Conservation (phyloP, 1,140 invertebrate genomes). For the Berghia stephanieae region DNA sequence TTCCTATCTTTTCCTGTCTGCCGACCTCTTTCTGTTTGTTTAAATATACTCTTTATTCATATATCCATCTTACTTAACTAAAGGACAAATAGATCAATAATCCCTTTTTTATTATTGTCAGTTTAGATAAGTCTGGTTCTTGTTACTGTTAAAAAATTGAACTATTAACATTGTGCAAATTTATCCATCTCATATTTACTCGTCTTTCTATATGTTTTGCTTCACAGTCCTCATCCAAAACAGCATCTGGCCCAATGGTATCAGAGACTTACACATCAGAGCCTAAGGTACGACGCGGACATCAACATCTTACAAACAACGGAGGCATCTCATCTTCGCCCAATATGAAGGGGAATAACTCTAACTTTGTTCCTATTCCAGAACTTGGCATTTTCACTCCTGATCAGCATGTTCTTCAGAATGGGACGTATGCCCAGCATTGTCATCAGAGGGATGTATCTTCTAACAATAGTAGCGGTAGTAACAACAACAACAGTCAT, state of each 20-base stretch:
- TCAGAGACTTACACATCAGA: not conserved
- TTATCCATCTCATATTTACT: not conserved
- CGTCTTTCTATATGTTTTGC: not conserved
- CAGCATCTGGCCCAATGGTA: not conserved
- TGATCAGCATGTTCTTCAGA: conserved; percentile 33
- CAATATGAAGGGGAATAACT: not conserved
- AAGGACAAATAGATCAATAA: too few relatives aligned
- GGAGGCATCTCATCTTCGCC: not conserved
- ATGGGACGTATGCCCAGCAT: conserved; percentile 31
- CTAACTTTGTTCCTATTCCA: conserved; percentile 28
- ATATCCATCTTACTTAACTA: too few relatives aligned
- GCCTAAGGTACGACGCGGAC: not conserved
- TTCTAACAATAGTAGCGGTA: conserved; percentile 19
- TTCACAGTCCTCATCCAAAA: not conserved
- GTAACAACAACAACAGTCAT: not conserved
- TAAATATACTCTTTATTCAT: too few relatives aligned
- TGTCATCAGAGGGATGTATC: conserved; percentile 12
- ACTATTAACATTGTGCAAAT: too few relatives aligned
- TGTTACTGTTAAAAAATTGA: not conserved
- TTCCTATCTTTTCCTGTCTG: too few relatives aligned
- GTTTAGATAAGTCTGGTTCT: not conserved
- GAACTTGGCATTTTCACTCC: conserved; percentile 24
- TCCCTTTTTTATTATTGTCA: too few relatives aligned
- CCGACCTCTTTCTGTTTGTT: too few relatives aligned
- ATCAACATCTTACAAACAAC: not conserved